These are phyloP conservation scores for Amblyornis subalaris DNA, from an alignment of 2,113 vertebrate genomes.

Conservation along the genomic window DNA sequence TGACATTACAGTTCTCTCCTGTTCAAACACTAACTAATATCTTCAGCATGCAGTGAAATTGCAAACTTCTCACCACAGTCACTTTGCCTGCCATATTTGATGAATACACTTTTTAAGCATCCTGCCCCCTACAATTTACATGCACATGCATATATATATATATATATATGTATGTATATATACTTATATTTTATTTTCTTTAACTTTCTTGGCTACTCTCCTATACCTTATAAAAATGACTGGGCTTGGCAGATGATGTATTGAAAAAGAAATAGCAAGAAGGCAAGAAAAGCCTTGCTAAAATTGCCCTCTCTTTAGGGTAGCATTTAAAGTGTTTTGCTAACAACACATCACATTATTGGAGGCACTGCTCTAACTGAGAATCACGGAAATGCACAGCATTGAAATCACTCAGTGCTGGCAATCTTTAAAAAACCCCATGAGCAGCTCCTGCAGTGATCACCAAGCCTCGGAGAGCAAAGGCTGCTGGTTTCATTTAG, in stretches of 20 bases:
- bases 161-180: no score
- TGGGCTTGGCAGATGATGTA: not conserved
- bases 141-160: not conserved
- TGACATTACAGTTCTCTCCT: not conserved
- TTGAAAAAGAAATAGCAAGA: not conserved
- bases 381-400: not conserved
- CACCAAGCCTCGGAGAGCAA: not conserved
- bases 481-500: not conserved
- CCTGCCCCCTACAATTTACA: not conserved
- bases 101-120: not conserved
- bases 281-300: not conserved
- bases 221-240: constrained; percentile 1
- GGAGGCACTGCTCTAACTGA: not conserved
- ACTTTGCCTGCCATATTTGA: constrained; percentile 16
- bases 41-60: constrained; percentile 8
- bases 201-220: constrained; percentile 13
- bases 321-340: not conserved
- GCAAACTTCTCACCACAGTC: constrained; percentile 11
- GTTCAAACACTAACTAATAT: not conserved
- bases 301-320: not conserved
- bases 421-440: not conserved
- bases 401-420: not conserved
- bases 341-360: not conserved
- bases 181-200: not conserved
- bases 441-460: not conserved